Base-by-base conservation (phyloP, 2,113 vertebrate species). In the Macquaria ambigua region DNA sequence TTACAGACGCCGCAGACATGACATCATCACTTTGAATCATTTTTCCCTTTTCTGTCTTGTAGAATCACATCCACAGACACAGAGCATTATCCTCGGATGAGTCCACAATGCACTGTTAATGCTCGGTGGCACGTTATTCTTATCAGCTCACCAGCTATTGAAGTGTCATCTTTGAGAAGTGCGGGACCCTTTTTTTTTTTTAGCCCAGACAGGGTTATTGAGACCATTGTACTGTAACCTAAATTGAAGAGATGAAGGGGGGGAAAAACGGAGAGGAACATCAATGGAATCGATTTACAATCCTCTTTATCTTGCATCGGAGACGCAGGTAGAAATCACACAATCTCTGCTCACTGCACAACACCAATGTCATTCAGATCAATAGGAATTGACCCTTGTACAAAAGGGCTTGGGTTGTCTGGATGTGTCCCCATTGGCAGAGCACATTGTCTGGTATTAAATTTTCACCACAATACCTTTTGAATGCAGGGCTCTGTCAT, bases 241-340 rank as follows among this genome's bases (percentile, higher is more conserved):
- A 90, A 92, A 88, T 91, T 91, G 82, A 90, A 85, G 90, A 81
- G 81, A 84, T 85, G 86, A 84, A 85, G 64, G 79, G 79, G 67
- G 34, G 2, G 23, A 69, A 75, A 79, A 82, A 73, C 1, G 12
- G n/a, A 50, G 77, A 63, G 80, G 58, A 41, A 88, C 91, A 89
- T 95, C 94, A 93, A 93, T 93, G 67, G 81, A 91, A 95, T 95
- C 58, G 93, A 95, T 95, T 93, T 89, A 93, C 90, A 89, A 91
- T 91, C 90, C 91, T 90, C 91, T 92, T 93, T 94, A 93, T 94
- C 93, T 95, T 86, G 78, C 91, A 92, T 93, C 88, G 53, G 89
- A 91, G 88, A 76, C 34, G 81, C 88, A 90, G 81, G 85, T 91
- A 85, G 91, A 93, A 93, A 94, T 94, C 93, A 88, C 85, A 90